Conservation (phyloP, 2,888 invertebrate genomes). For the Himalopsyche japonica region DNA sequence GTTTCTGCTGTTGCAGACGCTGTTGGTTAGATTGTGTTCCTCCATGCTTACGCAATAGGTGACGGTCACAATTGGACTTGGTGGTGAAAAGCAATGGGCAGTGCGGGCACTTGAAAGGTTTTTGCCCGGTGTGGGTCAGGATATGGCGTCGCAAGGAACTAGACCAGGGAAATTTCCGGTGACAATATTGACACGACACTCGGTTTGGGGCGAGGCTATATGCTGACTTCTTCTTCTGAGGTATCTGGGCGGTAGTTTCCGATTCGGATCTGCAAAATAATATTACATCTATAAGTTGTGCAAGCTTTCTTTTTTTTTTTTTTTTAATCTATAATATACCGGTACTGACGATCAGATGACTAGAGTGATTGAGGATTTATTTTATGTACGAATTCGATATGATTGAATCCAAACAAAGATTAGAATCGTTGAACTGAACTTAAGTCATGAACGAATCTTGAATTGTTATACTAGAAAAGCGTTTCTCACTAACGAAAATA, state of each 20-base stretch:
- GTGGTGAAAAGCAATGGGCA: constrained; percentile 94
- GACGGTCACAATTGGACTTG: constrained; percentile 96
- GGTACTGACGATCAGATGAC: too few species aligned
- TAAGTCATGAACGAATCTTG: too few species aligned
- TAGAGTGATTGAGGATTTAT: too few species aligned
- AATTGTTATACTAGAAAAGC: too few species aligned
- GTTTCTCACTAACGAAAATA: too few species aligned
- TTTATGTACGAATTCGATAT: too few species aligned
- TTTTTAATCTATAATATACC: neutral
- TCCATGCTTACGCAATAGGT: constrained; percentile 85
- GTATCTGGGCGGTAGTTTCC: constrained; percentile 59
- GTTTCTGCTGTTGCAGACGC: constrained; percentile 33
- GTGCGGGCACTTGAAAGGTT: constrained; percentile 93
- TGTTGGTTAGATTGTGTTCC: constrained; percentile 45
- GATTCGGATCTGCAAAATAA: constrained; percentile 65
- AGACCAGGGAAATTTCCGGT: constrained; percentile 95
- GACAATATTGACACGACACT: constrained; percentile 91
- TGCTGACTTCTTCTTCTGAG: constrained; percentile 86
- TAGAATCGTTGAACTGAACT: too few species aligned
- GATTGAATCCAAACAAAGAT: too few species aligned
- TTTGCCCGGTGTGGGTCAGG: constrained; percentile 93
- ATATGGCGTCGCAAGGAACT: constrained; percentile 94
- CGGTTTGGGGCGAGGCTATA: constrained; percentile 94
- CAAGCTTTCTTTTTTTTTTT: too few species aligned
- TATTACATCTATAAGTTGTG: neutral